Base-by-base conservation (phyloP, 2,797 vertebrate species). In the Poliocrania exsul region DNA sequence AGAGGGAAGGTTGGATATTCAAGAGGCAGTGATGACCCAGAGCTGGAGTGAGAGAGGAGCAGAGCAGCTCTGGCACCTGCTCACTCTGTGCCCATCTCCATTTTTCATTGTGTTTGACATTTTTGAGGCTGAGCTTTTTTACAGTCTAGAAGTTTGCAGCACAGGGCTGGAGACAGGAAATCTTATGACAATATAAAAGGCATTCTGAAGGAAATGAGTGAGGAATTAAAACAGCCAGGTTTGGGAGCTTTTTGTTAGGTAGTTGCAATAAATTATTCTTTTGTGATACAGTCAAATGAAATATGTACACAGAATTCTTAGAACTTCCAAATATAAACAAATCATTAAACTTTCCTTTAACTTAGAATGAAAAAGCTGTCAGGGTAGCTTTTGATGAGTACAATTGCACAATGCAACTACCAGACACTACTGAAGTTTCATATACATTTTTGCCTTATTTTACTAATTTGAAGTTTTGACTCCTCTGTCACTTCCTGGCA, bases 261-360 rank as follows among this genome's bases (percentile, higher is more conserved):
- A 92, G 78, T 94, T 96, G 67, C 75, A 95, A 93, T 95, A 92
- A 95, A 96, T 96, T 96, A 96, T 97, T 97, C 91, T 95, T 97
- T 96, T 96, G 93, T 97, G 95, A 96, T 97, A 89, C 67, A 93
- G 77, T 91, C 86, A 96, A 93, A 95, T 96, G 90, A 97, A 96
- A 95, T 92, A 91, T 44, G 61, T 93, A 94, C 73, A 94, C 81
- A 93, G 60, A 84, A 87, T 93, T 91, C 90, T 97, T 93, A 95
- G 97, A 95, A 92, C 90, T 95, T 88, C 69, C 53, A 96, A 94
- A 96, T 94, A 96, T 93, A 97, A 97, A 96, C 96, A 97, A 97
- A 97, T 97, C 95, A 95, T 97, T 96, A 86, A 80, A 90, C 79
- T 96, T 73, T n/a, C 74, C 90, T 96, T 96, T 96, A 95, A 95